Conservation (phyloP, 2,113 vertebrate species). For the Phylloscopus trochilus region DNA sequence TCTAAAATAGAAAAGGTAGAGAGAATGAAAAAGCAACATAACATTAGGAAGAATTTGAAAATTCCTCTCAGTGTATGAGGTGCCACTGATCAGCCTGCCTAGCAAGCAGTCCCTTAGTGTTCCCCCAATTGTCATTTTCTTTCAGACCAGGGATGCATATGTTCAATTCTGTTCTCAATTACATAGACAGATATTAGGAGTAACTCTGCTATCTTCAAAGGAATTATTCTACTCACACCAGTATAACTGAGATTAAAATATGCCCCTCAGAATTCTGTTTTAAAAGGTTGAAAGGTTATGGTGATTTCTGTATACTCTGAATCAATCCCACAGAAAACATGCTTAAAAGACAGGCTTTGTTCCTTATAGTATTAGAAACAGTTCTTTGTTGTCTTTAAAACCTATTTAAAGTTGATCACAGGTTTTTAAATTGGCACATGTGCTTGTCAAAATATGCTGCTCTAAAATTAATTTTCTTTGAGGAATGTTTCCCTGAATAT, state of each 20-base stretch:
- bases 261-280: background rate
- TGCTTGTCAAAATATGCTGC: slow-evolving; percentile 35
- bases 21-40: background rate
- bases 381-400: slow-evolving; percentile 22
- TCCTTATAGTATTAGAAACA: background rate
- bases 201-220: background rate
- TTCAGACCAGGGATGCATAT: background rate
- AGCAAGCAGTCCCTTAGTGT: background rate
- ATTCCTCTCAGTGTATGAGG: background rate
- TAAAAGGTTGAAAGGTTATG: background rate
- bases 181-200: background rate
- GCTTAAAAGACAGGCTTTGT: background rate
- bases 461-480: slow-evolving; percentile 61
- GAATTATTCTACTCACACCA: slow-evolving; percentile 4
- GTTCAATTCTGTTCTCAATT: slow-evolving; percentile 33
- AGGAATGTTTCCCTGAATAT: slow-evolving; percentile 58
- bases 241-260: slow-evolving; percentile 20
- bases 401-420: slow-evolving; percentile 17
- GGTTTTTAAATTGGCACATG: slow-evolving; percentile 43
- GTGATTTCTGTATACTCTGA: background rate
- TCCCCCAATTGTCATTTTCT: background rate
- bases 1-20: background rate
- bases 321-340: slow-evolving; percentile 10
- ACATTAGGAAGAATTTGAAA: slow-evolving; percentile 10
- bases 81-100: slow-evolving; percentile 10